Conservation (phyloP, 2,113 vertebrate genomes). For the Saccopteryx bilineata region DNA sequence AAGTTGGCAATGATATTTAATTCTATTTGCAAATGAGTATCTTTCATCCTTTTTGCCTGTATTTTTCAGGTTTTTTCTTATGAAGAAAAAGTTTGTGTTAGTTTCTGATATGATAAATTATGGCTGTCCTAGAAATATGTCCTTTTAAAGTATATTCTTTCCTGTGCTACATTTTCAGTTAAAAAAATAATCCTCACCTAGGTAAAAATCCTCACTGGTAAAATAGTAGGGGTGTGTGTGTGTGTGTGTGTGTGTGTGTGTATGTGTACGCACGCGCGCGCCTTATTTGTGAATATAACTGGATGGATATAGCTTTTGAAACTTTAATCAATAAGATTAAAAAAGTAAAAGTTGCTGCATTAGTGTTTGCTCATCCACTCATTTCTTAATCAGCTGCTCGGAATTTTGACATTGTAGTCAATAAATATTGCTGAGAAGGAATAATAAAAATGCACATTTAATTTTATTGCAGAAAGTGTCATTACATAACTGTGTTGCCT, state of each 20-base stretch:
- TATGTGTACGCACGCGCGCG: rapidly evolving
- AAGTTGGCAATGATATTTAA: neutral
- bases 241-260: neutral
- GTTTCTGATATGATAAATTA: neutral
- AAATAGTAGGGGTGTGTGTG: neutral
- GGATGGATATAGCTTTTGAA: constrained; percentile 40
- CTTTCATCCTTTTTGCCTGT: neutral
- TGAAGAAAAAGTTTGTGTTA: neutral
- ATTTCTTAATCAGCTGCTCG: constrained; percentile 52
- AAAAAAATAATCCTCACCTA: neutral
- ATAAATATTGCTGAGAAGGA: constrained; percentile 41
- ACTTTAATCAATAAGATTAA: constrained; percentile 48
- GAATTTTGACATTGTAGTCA: constrained; percentile 43
- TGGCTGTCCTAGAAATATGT: neutral
- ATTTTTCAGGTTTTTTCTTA: neutral
- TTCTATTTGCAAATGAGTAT: neutral
- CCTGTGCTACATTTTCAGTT: neutral
- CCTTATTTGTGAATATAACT: constrained; percentile 3
- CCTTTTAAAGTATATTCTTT: neutral
- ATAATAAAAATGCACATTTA: constrained; percentile 68
- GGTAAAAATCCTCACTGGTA: neutral
- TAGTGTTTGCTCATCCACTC: neutral
- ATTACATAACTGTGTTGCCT: constrained; percentile 45
- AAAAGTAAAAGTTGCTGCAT: constrained; percentile 30
- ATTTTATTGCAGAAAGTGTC: constrained; percentile 64